phyloP scores from a whole-genome alignment of 2,797 vertebrate genomes.

The Crocidura indochinensis region DNA sequence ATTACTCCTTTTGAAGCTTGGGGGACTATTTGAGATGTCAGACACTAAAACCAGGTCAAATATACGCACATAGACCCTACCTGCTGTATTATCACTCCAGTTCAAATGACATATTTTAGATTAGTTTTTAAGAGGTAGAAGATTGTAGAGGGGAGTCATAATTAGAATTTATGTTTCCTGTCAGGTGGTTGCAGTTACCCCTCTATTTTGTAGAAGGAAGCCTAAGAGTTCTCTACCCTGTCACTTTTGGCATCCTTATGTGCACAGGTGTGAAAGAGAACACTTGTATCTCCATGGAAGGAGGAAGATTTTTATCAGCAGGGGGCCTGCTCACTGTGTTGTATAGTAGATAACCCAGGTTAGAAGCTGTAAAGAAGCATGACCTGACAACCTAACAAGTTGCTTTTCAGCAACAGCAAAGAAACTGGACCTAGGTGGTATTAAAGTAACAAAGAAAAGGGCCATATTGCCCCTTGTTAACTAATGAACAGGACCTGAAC shows the following conservation, averaged over 20 bases:
- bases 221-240: accelerated
- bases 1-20: too few species aligned
- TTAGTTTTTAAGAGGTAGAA: not conserved
- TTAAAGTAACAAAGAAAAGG: not conserved
- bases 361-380: not conserved
- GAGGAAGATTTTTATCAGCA: not conserved
- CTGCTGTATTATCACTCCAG: too few species aligned
- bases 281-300: too few species aligned
- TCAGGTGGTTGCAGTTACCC: not conserved
- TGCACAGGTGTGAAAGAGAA: accelerated
- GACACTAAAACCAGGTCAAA: too few species aligned
- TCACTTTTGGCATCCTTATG: not conserved
- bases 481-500: not conserved
- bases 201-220: not conserved
- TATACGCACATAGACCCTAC: too few species aligned
- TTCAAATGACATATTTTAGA: not conserved
- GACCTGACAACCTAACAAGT: not conserved
- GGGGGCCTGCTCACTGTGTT: not conserved
- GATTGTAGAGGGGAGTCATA: not conserved
- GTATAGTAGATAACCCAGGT: not conserved
- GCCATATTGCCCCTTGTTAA: not conserved
- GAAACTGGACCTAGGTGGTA: not conserved
- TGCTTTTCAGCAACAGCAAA: not conserved
- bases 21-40: too few species aligned
- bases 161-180: not conserved